Evolutionary conservation across 2,888 invertebrate genomes (phyloP).

Genomic region (Tigriopus californicus): DNA sequence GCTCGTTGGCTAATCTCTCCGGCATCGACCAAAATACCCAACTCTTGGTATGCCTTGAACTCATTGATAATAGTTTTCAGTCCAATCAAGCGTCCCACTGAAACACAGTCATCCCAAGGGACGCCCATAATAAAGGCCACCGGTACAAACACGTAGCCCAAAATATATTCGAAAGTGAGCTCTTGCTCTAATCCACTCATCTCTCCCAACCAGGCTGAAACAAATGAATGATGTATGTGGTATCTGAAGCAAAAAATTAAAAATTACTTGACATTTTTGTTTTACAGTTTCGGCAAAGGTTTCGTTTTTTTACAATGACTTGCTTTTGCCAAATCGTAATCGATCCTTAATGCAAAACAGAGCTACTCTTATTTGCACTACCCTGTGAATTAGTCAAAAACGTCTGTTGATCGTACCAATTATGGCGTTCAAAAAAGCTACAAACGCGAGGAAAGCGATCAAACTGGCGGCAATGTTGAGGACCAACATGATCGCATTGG

Average conservation of each 20-base stretch:
- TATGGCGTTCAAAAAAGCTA: conserved; percentile 57
- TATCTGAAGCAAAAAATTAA: background rate
- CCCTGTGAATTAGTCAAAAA: no score
- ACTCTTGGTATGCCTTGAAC: conserved; percentile 65
- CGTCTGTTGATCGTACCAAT: no score
- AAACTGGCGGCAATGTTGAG: conserved; percentile 75
- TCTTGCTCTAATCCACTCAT: conserved; percentile 47
- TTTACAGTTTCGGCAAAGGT: no score
- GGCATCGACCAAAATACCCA: conserved; percentile 41
- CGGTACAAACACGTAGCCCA: conserved; percentile 78
- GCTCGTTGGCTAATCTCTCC: conserved; percentile 43
- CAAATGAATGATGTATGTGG: conserved; percentile 2
- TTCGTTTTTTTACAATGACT: background rate
- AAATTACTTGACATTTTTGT: no score
- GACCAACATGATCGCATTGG: conserved; percentile 55
- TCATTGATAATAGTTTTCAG: conserved; percentile 79
- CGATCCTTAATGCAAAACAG: no score
- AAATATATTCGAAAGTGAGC: conserved; percentile 38
- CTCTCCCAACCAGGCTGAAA: conserved; percentile 58
- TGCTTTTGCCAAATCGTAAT: no score
- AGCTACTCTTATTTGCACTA: no score
- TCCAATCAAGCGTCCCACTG: conserved; percentile 64
- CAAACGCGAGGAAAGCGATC: conserved; percentile 70
- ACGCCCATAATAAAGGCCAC: conserved; percentile 68
- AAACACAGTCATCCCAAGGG: conserved; percentile 41